Evolutionary conservation across 2,113 vertebrate species (phyloP).

Genomic region (Rhizomys pruinosus): DNA sequence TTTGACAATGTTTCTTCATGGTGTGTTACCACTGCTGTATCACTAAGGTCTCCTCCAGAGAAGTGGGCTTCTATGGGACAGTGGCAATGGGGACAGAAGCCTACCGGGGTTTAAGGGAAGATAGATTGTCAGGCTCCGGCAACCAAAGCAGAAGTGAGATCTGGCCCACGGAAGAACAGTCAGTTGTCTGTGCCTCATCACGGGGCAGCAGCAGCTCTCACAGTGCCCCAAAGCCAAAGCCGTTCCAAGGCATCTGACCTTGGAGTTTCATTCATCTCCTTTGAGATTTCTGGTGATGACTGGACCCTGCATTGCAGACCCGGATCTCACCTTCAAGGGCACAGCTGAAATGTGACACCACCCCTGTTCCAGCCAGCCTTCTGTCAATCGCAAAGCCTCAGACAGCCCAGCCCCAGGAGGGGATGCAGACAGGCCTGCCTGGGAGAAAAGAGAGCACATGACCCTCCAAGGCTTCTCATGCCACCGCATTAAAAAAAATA

Average conservation of each 20-base stretch:
- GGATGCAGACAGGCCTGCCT: slow-evolving; percentile 53
- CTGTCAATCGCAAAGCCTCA: slow-evolving; percentile 68
- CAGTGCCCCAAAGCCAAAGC: slow-evolving; percentile 31
- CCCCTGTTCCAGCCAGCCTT: neutral
- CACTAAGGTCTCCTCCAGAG: neutral
- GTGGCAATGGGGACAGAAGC: neutral
- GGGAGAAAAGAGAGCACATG: neutral
- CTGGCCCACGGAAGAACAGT: slow-evolving; percentile 8
- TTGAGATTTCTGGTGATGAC: slow-evolving; percentile 54
- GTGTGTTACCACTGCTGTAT: neutral
- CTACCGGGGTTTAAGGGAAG: neutral
- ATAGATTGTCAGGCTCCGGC: slow-evolving; percentile 30
- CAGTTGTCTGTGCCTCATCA: neutral
- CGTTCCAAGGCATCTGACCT: neutral
- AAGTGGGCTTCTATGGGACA: neutral
- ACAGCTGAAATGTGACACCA: neutral
- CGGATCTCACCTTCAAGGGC: slow-evolving; percentile 34
- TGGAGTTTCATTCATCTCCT: slow-evolving; percentile 63
- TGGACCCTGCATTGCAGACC: slow-evolving; percentile 33
- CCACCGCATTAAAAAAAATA: slow-evolving; percentile 61
- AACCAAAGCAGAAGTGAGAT: slow-evolving; percentile 43
- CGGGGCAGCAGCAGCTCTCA: neutral
- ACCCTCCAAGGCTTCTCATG: slow-evolving; percentile 69
- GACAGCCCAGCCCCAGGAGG: slow-evolving; percentile 50
- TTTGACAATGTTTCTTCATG: neutral